A percentile compares a stretch with the other conserved stretches of the same genome.
Conservation (phyloP, 2,888 invertebrate species). For the Coleophora deauratella region DNA sequence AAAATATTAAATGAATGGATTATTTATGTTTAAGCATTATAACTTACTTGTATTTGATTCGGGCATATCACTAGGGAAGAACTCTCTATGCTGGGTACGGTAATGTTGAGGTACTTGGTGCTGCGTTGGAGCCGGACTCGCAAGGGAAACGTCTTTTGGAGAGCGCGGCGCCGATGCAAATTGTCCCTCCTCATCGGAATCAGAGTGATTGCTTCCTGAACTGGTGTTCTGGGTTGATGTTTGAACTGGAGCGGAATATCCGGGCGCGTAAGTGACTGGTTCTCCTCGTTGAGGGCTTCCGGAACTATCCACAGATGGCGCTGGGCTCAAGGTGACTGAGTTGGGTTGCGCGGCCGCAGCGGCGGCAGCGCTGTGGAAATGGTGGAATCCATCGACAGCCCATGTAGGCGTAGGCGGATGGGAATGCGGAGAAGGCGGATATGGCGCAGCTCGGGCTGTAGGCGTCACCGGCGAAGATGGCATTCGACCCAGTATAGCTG, state of each 20-base stretch:
- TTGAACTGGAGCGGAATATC: slow-evolving; percentile 52
- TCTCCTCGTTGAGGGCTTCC: slow-evolving; percentile 88
- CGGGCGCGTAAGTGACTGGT: slow-evolving; percentile 48
- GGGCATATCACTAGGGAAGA: slow-evolving; percentile 85
- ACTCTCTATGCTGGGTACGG: slow-evolving; percentile 75
- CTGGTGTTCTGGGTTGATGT: slow-evolving; percentile 63
- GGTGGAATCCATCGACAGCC: slow-evolving; percentile 74
- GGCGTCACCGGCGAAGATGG: slow-evolving; percentile 89
- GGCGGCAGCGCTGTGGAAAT: slow-evolving; percentile 79
- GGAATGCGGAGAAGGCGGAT: slow-evolving; percentile 86
- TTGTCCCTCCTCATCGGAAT: slow-evolving; percentile 85
- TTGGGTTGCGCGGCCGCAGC: slow-evolving; percentile 79
- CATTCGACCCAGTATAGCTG: slow-evolving; percentile 84
- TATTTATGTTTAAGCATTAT: too few relatives aligned
- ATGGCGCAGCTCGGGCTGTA: slow-evolving; percentile 80
- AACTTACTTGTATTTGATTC: slow-evolving; percentile 92
- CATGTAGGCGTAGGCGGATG: slow-evolving; percentile 88
- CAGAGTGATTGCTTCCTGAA: slow-evolving; percentile 84
- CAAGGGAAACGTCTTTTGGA: slow-evolving; percentile 61
- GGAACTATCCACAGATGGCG: slow-evolving; percentile 91
- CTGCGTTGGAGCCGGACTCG: slow-evolving; percentile 52
- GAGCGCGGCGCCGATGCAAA: slow-evolving; percentile 77
- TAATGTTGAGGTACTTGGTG: slow-evolving; percentile 57
- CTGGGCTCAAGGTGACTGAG: slow-evolving; percentile 92
- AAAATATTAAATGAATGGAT: too few relatives aligned